Evolutionary conservation across 1,140 invertebrate species (phyloP).

Genomic region (Zophobas morio): DNA sequence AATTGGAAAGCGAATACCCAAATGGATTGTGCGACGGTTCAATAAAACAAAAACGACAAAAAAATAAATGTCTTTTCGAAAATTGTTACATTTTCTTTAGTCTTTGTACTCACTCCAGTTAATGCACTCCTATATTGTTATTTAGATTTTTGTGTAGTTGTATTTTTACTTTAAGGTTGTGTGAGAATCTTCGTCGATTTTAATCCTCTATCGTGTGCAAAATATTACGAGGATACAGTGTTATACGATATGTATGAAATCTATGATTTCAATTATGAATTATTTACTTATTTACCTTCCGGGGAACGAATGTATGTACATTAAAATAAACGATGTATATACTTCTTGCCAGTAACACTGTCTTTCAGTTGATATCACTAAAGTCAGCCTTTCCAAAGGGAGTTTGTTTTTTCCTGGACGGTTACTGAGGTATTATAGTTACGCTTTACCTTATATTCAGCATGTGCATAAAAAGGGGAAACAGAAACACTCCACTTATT

Average conservation of each 20-base stretch:
- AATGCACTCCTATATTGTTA: neutral
- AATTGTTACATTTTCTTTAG: neutral
- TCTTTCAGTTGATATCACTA: neutral
- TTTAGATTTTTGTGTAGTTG: neutral
- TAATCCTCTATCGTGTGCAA: constrained; percentile 4
- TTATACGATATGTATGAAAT: constrained; percentile 25
- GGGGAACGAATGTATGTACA: constrained; percentile 3
- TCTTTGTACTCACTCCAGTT: neutral
- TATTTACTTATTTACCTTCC: neutral
- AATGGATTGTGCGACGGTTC: constrained; percentile 58
- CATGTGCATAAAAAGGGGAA: no score
- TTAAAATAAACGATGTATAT: constrained; percentile 9
- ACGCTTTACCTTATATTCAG: no score
- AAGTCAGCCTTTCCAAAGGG: no score
- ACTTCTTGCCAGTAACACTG: neutral
- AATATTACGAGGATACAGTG: constrained; percentile 2
- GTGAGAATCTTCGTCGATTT: constrained; percentile 7
- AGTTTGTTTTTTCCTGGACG: no score
- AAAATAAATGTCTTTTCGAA: constrained; percentile 5
- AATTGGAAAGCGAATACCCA: constrained; percentile 68
- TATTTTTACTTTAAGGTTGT: neutral
- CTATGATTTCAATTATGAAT: constrained; percentile 11
- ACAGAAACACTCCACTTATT: constrained; percentile 34
- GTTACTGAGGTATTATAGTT: no score
- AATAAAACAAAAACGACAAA: constrained; percentile 42